phyloP scores from a whole-genome alignment of 2,888 invertebrate genomes.

The Agrypnus murinus region DNA sequence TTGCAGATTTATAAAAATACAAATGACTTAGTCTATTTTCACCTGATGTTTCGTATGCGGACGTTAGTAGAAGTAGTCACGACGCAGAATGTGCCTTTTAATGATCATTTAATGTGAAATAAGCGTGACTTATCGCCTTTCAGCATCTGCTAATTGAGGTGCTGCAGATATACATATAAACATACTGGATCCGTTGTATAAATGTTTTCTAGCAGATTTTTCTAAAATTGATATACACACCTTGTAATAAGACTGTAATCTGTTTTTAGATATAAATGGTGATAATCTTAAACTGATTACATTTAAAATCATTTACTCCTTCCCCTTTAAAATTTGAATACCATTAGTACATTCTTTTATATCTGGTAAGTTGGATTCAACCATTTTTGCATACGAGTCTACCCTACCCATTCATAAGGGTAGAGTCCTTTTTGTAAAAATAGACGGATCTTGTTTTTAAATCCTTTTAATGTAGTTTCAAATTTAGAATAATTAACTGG shows the following conservation, averaged over 20 bases:
- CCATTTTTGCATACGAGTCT: constrained; percentile 8
- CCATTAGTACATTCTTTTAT: constrained; percentile 14
- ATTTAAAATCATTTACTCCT: neutral
- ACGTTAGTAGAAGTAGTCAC: no score
- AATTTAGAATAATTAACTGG: constrained; percentile 10
- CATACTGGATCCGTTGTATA: no score
- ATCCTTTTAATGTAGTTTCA: constrained; percentile 9
- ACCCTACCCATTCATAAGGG: constrained; percentile 11
- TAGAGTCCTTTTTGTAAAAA: constrained; percentile 8
- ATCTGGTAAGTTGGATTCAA: constrained; percentile 10
- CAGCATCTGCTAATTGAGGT: no score
- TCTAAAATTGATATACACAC: neutral
- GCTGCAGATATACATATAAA: no score
- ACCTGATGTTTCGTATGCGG: no score
- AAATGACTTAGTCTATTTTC: no score
- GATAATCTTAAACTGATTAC: constrained; percentile 9
- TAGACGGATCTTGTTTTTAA: constrained; percentile 5
- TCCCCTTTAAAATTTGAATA: constrained; percentile 16
- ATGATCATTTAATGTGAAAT: no score
- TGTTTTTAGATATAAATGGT: no score
- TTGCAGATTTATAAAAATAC: no score
- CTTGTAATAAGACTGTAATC: no score
- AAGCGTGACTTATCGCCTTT: no score
- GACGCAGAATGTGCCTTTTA: no score
- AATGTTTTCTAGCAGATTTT: constrained; percentile 11